Evolutionary conservation across 2,797 vertebrate species (phyloP), one percentile per base, ranked within the genome.

Genomic region (Antennarius maculatus): DNA sequence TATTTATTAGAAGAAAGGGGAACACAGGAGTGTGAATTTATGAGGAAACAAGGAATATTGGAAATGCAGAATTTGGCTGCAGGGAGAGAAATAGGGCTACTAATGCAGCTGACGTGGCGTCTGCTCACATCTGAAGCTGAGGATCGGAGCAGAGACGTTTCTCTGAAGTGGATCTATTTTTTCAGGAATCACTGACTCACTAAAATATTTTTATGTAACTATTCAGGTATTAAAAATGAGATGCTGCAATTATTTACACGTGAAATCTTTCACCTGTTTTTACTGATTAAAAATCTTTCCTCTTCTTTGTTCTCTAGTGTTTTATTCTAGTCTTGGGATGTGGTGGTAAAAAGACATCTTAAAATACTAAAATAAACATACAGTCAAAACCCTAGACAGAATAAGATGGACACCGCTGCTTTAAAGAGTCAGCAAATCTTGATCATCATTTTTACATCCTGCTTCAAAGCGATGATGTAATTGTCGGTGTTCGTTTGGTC

Each of bases 201-300:
- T 80, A 69, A 79, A 79, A 76, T 71, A 42, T 90, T 91, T 89
- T 69, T 85, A 74, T 72, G 81, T 83, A 85, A 88, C 42, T 81
- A 75, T 93, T 92, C 89, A 92, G 89, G 88, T 91, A 87, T 88
- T 81, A 66, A 62, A 45, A 81, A 76, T 77, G 77, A 80, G 39
- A 88, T 91, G 89, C 87, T 92, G 90, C 88, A 89, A 68, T 77
- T 91, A 91, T 92, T 92, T 92, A 90, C 89, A 90, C 85, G 82
- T 87, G 68, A 87, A 82, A 88, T 90, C 76, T 88, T 92, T 86
- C 85, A 88, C 85, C 79, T 14, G 64, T 89, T 93, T 93, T 85
- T 91, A 91, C 81, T 83, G 85, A 92, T 88, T 91, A 87, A 88
- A 88, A 67, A 45, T 27, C 54, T 75, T 75, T 67, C 61, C 53